A percentile compares a stretch with the other conserved stretches of the same genome.
Evolutionary conservation across 2,888 invertebrate species (phyloP).

Genomic region (Xanthorhoe spadicearia): DNA sequence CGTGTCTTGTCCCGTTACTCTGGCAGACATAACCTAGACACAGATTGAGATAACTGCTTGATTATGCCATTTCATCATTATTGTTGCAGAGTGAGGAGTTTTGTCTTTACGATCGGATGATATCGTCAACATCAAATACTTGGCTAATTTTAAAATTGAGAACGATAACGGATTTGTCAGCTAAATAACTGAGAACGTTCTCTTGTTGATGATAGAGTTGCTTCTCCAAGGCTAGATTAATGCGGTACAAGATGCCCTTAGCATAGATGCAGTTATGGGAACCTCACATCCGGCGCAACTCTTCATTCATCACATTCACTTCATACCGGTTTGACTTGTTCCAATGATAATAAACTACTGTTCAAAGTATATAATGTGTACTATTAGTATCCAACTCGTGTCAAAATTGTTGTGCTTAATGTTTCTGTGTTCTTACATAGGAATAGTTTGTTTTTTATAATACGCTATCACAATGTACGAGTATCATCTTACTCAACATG

Average conservation of each 20-base stretch:
- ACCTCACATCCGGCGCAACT: conserved; percentile 4
- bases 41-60: conserved; percentile 5
- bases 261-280: conserved; percentile 4
- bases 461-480: background rate
- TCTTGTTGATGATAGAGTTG: background rate
- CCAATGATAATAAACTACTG: background rate
- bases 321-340: conserved; percentile 20
- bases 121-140: background rate
- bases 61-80: background rate
- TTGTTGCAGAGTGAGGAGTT: background rate
- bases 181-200: background rate
- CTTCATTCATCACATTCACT: conserved; percentile 19
- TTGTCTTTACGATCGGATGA: background rate
- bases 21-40: conserved; percentile 28
- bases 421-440: background rate
- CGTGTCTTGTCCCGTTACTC: conserved; percentile 26
- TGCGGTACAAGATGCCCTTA: conserved; percentile 1
- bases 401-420: background rate
- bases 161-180: background rate
- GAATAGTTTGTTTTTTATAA: background rate
- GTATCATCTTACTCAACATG: conserved; percentile 5
- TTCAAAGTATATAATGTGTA: background rate
- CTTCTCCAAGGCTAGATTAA: background rate
- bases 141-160: background rate
- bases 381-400: background rate